A percentile compares a stretch with the other conserved stretches of the same genome.
Conservation (phyloP, 2,888 invertebrate species). For the Oeneis ivallda region DNA sequence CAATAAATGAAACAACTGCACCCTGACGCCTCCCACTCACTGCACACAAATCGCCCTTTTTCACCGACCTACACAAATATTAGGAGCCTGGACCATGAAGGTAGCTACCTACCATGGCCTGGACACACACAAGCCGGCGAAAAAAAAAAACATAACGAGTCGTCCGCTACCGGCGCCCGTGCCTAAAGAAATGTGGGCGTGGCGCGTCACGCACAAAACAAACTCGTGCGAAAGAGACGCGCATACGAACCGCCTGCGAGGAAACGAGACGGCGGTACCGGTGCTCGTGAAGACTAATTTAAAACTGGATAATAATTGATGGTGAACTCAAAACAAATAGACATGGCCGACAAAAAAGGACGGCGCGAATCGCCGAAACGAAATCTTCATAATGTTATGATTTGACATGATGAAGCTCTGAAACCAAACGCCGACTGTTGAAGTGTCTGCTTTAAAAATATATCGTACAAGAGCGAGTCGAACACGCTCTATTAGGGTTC, state of each 20-base stretch:
- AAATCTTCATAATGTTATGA: constrained; percentile 59
- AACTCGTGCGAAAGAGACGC: constrained; percentile 65
- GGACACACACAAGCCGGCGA: constrained; percentile 66
- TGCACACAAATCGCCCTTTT: constrained; percentile 66
- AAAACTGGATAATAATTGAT: constrained; percentile 79
- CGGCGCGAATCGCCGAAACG: constrained; percentile 57
- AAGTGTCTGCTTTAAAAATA: neutral
- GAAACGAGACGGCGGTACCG: constrained; percentile 56
- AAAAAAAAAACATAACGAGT: constrained; percentile 75
- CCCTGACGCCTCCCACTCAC: constrained; percentile 60
- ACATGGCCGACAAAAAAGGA: constrained; percentile 79
- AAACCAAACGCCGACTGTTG: neutral
- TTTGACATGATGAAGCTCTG: neutral
- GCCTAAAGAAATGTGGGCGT: constrained; percentile 61
- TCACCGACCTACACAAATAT: constrained; percentile 72
- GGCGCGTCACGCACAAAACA: constrained; percentile 80
- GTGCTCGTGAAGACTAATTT: constrained; percentile 71
- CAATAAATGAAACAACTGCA: constrained; percentile 60
- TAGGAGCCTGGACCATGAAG: constrained; percentile 58
- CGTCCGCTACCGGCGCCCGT: constrained; percentile 72
- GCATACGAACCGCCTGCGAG: constrained; percentile 40
- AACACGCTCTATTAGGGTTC: neutral
- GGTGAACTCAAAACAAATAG: constrained; percentile 79
- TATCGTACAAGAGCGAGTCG: neutral
- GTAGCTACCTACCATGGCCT: too few species aligned